phyloP scores from a whole-genome alignment of 2,113 vertebrate genomes.

The Equus przewalskii region DNA sequence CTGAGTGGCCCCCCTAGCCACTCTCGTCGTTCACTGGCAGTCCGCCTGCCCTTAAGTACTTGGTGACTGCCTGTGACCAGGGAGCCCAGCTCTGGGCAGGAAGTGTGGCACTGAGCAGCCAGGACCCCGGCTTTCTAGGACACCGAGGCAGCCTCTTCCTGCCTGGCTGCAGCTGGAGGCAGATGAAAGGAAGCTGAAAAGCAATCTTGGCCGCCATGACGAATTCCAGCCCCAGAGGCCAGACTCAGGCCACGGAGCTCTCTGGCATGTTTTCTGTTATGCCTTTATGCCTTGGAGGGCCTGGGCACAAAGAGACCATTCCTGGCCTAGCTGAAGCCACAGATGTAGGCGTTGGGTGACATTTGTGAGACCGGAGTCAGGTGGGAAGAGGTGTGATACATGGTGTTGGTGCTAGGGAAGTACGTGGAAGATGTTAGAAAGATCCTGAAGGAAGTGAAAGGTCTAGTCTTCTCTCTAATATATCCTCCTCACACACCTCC shows the following conservation, averaged over 20 bases:
- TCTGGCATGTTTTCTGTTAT: background rate
- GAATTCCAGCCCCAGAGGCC: background rate
- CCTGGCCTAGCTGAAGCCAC: background rate
- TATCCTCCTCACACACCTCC: accelerated
- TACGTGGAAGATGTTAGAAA: background rate
- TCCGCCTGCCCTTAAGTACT: background rate
- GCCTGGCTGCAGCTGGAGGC: background rate
- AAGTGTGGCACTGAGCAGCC: background rate
- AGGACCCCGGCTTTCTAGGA: background rate
- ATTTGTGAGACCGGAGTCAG: background rate
- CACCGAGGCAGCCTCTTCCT: background rate
- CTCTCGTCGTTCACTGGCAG: accelerated
- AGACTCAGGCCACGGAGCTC: background rate
- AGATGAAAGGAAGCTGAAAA: background rate
- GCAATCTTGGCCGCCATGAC: background rate
- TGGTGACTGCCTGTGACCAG: too few species aligned
- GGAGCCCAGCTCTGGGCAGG: background rate
- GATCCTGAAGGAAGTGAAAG: background rate
- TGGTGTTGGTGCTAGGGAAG: background rate
- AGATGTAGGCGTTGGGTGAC: background rate
- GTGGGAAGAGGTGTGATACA: background rate
- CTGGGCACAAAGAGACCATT: background rate
- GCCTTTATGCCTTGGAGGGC: background rate
- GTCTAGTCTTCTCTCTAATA: background rate
- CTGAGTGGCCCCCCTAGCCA: background rate